Conservation (phyloP, 2,888 invertebrate genomes). For the Rhopalosiphum nymphaeae region DNA sequence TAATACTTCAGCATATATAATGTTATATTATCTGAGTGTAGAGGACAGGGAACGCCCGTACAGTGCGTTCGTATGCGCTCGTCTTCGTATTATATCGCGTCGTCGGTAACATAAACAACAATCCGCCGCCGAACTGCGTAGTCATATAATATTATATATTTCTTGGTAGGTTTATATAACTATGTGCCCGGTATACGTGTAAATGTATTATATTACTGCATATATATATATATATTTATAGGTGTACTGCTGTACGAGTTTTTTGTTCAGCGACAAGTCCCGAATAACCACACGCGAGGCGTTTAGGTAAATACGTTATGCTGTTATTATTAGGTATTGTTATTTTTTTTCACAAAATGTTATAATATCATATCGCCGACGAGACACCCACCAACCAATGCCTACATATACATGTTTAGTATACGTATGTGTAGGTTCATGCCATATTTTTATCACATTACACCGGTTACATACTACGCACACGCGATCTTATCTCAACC, state of each 20-base stretch:
- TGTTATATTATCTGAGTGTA: neutral
- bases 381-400: neutral
- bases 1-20: neutral
- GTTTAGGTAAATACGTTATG: neutral
- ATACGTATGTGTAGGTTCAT: neutral
- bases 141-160: neutral
- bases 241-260: neutral
- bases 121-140: neutral
- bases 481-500: conserved; percentile 34
- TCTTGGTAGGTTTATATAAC: neutral
- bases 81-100: neutral
- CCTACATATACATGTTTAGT: neutral
- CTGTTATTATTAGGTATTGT: neutral
- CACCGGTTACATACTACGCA: conserved; percentile 23
- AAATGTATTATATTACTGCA: neutral
- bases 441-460: neutral
- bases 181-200: neutral
- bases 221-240: neutral
- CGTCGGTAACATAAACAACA: neutral
- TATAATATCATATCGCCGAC: neutral
- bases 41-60: neutral
- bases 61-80: neutral
- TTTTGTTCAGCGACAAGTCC: neutral
- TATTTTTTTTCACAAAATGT: neutral
- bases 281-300: neutral